phyloP scores from a whole-genome alignment of 2,797 vertebrate species.

The Sebastes taczanowskii region DNA sequence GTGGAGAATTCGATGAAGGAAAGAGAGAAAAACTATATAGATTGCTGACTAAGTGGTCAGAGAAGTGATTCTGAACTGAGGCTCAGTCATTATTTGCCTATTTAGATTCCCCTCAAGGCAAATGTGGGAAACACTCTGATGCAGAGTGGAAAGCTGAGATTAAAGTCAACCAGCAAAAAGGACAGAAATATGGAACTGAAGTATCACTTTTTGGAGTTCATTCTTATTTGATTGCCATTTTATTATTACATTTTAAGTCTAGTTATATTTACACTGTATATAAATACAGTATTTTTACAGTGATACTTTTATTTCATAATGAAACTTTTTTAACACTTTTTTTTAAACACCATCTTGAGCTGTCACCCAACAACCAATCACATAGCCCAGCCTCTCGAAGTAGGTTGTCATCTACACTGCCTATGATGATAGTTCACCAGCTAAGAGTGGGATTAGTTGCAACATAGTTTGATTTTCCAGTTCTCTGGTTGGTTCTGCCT shows the following conservation, averaged over 20 bases:
- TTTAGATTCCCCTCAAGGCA: slow-evolving; percentile 23
- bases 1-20: not conserved
- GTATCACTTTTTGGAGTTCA: not conserved
- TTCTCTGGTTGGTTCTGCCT: too few species aligned
- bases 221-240: not conserved
- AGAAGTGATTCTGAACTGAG: slow-evolving; percentile 4
- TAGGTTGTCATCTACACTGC: too few species aligned
- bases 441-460: too few species aligned
- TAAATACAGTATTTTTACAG: not conserved
- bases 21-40: not conserved
- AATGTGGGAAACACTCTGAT: slow-evolving; percentile 8
- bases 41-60: not conserved
- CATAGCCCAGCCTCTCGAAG: too few species aligned
- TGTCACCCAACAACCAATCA: too few species aligned
- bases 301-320: too few species aligned
- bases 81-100: slow-evolving; percentile 11
- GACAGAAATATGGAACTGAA: not conserved
- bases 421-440: too few species aligned
- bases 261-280: not conserved
- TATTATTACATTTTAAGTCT: not conserved
- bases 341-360: too few species aligned
- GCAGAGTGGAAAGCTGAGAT: slow-evolving; percentile 1
- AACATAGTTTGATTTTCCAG: too few species aligned
- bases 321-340: too few species aligned
- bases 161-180: not conserved